Conservation (phyloP, 2,797 vertebrate species). For the Simalia tracyae region DNA sequence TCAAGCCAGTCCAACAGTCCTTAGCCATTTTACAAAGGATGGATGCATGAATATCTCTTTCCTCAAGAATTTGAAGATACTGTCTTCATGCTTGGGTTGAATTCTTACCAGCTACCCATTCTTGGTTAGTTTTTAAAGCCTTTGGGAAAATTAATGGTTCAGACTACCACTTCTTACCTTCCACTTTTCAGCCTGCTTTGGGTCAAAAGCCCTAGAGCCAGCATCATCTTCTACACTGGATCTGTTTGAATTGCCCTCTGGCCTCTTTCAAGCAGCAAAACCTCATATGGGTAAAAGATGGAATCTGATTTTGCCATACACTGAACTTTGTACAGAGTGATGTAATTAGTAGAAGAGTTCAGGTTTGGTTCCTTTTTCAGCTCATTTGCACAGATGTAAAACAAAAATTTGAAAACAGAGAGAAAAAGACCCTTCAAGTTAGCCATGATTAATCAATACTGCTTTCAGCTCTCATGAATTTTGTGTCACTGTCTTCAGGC, state of each 20-base stretch:
- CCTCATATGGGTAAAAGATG: neutral
- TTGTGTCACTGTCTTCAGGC: slow-evolving; percentile 74
- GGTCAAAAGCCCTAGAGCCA: slow-evolving; percentile 6
- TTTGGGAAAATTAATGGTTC: neutral
- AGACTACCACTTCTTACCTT: neutral
- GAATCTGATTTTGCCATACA: neutral
- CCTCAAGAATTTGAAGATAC: neutral
- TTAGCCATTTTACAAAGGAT: neutral
- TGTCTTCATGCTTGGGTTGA: neutral
- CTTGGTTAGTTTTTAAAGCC: neutral
- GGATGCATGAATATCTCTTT: neutral
- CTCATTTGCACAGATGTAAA: slow-evolving; percentile 34
- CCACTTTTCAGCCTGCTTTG: slow-evolving; percentile 1
- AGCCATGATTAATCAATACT: slow-evolving; percentile 70
- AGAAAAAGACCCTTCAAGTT: slow-evolving; percentile 63
- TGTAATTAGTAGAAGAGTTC: slow-evolving; percentile 10
- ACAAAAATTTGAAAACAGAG: slow-evolving; percentile 23
- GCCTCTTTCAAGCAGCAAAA: neutral
- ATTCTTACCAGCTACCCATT: neutral
- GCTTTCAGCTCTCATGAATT: slow-evolving; percentile 75
- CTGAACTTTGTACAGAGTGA: neutral
- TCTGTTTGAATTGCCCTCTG: neutral
- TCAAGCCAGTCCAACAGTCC: neutral
- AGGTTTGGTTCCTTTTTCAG: slow-evolving; percentile 9
- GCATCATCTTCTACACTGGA: neutral